Evolutionary conservation across 2,888 invertebrate genomes (phyloP).

Genomic region (Panzeria rudis): DNA sequence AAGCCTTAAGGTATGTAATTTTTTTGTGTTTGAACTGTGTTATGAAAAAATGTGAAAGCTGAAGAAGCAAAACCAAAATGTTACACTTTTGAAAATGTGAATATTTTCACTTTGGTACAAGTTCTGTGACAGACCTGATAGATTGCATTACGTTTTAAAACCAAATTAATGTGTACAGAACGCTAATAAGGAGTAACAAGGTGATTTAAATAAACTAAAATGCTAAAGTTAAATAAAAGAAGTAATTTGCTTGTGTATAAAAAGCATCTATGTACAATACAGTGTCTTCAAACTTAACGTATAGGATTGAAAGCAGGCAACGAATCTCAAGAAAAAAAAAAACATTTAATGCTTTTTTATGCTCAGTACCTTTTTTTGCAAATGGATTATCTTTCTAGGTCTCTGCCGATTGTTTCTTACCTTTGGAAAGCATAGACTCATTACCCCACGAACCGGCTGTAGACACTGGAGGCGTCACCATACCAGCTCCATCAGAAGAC

Average conservation of each 20-base stretch:
- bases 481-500: slow-evolving; percentile 82
- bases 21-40: no score
- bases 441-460: slow-evolving; percentile 81
- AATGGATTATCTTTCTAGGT: slow-evolving; percentile 74
- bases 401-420: slow-evolving; percentile 81
- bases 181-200: no score
- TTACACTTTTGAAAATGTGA: no score
- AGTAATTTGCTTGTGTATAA: not conserved
- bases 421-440: slow-evolving; percentile 81
- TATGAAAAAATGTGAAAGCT: no score
- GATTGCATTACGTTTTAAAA: no score
- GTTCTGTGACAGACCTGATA: no score
- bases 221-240: not conserved
- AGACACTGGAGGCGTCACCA: slow-evolving; percentile 82
- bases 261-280: not conserved
- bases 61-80: no score
- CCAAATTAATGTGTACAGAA: no score
- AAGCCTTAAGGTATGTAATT: no score
- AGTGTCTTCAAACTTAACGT: not conserved
- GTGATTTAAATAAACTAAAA: no score
- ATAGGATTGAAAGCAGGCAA: not conserved
- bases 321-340: not conserved
- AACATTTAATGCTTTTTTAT: not conserved
- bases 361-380: not conserved
- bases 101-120: no score